Evolutionary conservation across 2,888 invertebrate species (phyloP).

Genomic region (Tinea semifulvella): DNA sequence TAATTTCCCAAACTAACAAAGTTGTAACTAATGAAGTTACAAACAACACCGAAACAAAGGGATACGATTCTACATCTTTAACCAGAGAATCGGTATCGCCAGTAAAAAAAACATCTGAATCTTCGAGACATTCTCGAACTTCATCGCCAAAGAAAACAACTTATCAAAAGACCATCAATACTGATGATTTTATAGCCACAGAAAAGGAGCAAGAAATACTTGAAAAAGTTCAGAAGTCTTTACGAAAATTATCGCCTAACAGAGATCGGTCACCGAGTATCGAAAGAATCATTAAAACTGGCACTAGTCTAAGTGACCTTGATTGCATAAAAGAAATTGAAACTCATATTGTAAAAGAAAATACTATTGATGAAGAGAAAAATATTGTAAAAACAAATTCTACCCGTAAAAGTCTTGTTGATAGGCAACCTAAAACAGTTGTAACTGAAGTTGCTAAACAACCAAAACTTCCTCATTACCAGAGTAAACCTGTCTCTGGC

Average conservation of each 20-base stretch:
- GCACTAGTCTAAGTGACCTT: conserved; percentile 35
- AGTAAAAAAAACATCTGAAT: conserved; percentile 23
- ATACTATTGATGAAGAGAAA: neutral
- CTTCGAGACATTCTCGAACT: conserved; percentile 4
- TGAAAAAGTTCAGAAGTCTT: conserved; percentile 45
- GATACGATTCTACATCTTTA: neutral
- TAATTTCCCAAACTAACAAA: conserved; percentile 18
- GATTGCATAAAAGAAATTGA: conserved; percentile 25
- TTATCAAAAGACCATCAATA: conserved; percentile 25
- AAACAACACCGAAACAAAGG: neutral
- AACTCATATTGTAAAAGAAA: neutral
- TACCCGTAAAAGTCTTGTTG: conserved; percentile 3
- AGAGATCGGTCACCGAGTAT: conserved; percentile 36
- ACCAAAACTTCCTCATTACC: neutral
- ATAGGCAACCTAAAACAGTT: conserved; percentile 2
- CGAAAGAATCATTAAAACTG: conserved; percentile 26
- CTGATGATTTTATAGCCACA: conserved; percentile 34
- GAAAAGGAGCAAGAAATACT: conserved; percentile 50
- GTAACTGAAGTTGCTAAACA: neutral
- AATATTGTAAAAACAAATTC: neutral
- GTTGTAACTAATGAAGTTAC: neutral
- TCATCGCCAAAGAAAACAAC: conserved; percentile 18
- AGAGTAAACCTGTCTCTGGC: neutral
- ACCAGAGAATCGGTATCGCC: neutral
- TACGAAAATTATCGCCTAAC: conserved; percentile 48